Evolutionary conservation across 2,797 vertebrate species (phyloP), one percentile per base, ranked within the genome.

Genomic region (Acipenser oxyrinchus): DNA sequence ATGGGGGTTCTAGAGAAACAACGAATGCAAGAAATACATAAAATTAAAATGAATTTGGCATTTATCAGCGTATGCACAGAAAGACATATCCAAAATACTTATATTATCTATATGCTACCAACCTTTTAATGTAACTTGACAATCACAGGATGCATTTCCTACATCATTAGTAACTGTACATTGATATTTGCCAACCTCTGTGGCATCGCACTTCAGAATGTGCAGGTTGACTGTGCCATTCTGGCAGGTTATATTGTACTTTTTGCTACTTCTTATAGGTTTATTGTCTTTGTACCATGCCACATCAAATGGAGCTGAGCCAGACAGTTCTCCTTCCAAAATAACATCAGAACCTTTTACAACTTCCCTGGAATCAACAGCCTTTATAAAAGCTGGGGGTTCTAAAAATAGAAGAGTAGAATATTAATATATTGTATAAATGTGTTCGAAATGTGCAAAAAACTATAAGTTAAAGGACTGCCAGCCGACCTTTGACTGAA

Each of bases 401-500:
- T 97, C 97, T 99, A 82, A 3, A 18, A 84, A 84, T 64, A 78
- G 69, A 73, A 86, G 75, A 86, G 68, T 70, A 82, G 64, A 37
- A 37, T 37, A 5, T 37, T 37, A 37, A 4, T 37, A 37, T 5
- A 37, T 37, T 37, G 37, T 37, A 37, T 5, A 37, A 4, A 37
- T 5, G 0, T 37, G 37, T 37, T 37, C 37, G 37, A 37, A 37
- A 37, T 37, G 3, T 37, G 37, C 37, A 37, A 37, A 37, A 37
- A 37, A 37, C 37, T 37, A 4, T 37, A 37, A 37, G 37, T 37
- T 37, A 37, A 37, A 37, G 37, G 8, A 49, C 64, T 68, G 10
- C 58, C 63, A 81, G 94, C 95, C 77, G 81, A 99, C 97, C 97
- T 99, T 99, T 98, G 75, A 98, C 83, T 73, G 92, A 92, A 23